phyloP scores from a whole-genome alignment of 2,797 vertebrate genomes.

The Streptopelia turtur region DNA sequence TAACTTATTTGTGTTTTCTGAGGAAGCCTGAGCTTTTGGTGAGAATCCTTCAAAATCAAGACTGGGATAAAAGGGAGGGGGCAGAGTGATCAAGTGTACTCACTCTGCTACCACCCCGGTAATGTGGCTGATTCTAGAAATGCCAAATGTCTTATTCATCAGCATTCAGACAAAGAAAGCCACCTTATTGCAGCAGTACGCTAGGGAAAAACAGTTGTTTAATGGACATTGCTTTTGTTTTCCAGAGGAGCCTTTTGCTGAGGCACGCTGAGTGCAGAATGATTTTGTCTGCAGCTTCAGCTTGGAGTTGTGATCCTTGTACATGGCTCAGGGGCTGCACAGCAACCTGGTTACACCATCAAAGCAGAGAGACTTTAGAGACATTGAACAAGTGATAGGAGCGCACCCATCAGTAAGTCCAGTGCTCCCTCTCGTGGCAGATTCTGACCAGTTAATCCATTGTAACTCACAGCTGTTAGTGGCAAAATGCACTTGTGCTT shows the following conservation, averaged over 20 bases:
- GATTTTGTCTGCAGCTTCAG: neutral
- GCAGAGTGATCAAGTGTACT: neutral
- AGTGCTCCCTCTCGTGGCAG: slow-evolving; percentile 75
- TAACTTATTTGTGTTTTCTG: neutral
- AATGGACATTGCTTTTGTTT: neutral
- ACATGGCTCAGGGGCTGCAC: neutral
- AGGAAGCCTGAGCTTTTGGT: neutral
- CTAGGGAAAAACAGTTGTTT: neutral
- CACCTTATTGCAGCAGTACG: neutral
- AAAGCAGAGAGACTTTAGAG: neutral
- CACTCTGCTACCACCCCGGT: neutral
- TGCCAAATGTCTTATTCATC: neutral
- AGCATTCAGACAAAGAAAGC: neutral
- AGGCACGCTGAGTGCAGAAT: neutral
- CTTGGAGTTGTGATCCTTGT: neutral
- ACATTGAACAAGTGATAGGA: neutral
- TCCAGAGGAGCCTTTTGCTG: neutral
- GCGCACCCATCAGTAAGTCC: slow-evolving; percentile 9
- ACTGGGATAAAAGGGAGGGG: neutral
- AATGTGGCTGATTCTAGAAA: neutral
- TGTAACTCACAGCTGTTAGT: fast-evolving
- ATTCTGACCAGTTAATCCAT: neutral
- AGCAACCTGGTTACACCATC: neutral
- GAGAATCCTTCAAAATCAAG: neutral
- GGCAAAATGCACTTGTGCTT: neutral